phyloP scores from a whole-genome alignment of 2,888 invertebrate species.

The Eilema depressum region DNA sequence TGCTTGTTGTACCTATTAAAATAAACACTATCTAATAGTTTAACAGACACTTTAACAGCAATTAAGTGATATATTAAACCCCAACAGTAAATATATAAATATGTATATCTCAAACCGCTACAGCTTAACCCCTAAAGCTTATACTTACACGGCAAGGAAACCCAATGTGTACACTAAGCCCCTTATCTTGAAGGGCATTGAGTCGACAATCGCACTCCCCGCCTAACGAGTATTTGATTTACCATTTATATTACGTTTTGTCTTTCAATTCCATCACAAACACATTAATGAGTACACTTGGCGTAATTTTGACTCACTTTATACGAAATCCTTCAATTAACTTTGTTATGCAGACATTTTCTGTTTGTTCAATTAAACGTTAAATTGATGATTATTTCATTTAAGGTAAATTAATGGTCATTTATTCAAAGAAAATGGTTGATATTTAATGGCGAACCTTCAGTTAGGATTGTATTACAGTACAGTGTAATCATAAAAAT shows the following conservation, averaged over 20 bases:
- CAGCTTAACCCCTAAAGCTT: slow-evolving; percentile 35
- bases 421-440: background rate
- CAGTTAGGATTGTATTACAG: background rate
- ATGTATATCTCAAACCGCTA: slow-evolving; percentile 27
- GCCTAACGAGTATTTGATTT: slow-evolving; percentile 72
- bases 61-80: background rate
- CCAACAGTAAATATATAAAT: background rate
- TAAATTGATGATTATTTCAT: background rate
- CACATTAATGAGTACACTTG: slow-evolving; percentile 59
- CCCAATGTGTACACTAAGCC: slow-evolving; percentile 39
- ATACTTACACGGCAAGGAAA: slow-evolving; percentile 40
- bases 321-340: slow-evolving; percentile 32
- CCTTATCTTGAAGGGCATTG: slow-evolving; percentile 49
- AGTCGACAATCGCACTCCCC: slow-evolving; percentile 50
- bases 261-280: slow-evolving; percentile 60
- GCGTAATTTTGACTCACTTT: slow-evolving; percentile 49
- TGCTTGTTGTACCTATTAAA: too few relatives aligned
- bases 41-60: too few relatives aligned
- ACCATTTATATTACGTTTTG: slow-evolving; percentile 62
- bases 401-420: background rate
- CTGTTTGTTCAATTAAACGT: background rate
- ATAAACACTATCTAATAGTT: background rate
- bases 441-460: background rate
- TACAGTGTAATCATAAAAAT: too few relatives aligned
- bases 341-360: slow-evolving; percentile 7